These are phyloP conservation scores for Idaea biselata DNA, from an alignment of 2,888 invertebrate species.

Conservation along the genomic window DNA sequence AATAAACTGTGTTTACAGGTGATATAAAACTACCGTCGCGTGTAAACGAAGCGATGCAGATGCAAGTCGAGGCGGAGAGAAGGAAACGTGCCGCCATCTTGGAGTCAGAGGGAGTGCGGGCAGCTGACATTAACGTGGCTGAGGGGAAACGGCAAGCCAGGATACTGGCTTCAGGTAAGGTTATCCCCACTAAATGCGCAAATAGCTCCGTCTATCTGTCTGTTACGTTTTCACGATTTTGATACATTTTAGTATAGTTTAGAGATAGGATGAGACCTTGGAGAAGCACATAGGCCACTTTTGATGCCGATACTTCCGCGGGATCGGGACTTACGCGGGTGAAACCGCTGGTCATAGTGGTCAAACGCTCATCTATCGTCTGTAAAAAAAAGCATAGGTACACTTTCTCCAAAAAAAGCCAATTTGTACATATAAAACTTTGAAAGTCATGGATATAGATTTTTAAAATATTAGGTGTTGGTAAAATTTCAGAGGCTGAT, in stretches of 20 bases:
- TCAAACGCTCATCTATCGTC: no score
- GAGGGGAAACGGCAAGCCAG: constrained; percentile 96
- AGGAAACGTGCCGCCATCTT: constrained; percentile 97
- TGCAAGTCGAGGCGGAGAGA: constrained; percentile 99
- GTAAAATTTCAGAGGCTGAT: constrained; percentile 87
- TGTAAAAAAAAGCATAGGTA: no score
- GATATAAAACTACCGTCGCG: constrained; percentile 93
- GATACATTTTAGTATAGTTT: background rate
- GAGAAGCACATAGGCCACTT: no score
- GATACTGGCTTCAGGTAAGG: constrained; percentile 91
- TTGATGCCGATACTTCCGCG: no score
- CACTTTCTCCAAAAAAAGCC: no score
- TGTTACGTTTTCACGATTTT: no score
- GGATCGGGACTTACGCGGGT: no score
- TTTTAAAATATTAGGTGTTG: background rate
- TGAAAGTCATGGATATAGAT: no score
- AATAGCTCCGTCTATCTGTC: no score
- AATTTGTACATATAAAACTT: no score
- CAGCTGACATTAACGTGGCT: constrained; percentile 97
- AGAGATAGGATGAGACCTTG: no score
- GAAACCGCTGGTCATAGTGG: background rate
- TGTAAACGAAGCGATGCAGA: constrained; percentile 99
- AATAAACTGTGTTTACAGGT: constrained; percentile 74
- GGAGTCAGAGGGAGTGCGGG: constrained; percentile 96
- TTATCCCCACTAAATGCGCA: no score